Evolutionary conservation across 2,888 invertebrate species (phyloP), one percentile per base, ranked within the genome.

Genomic region (Drosophila putrida): DNA sequence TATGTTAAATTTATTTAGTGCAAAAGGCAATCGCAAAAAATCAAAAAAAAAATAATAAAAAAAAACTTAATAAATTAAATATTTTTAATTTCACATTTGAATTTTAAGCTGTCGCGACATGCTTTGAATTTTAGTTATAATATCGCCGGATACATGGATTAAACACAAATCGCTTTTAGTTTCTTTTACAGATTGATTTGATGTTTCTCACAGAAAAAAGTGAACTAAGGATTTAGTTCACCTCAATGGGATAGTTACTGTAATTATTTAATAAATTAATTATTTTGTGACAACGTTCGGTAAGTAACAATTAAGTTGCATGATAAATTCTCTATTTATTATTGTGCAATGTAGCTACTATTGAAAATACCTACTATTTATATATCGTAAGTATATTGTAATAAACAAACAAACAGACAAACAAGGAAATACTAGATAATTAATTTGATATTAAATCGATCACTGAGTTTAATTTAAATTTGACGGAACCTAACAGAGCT

Each of bases 1-100:
- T 81, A 84, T 84, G 74, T 51, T 71, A 84, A 82, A 75, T 79
- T 71, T 66, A 78, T 75, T 78, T 78, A 71, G 71, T 69, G 57
- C 46, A 47, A 28, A 50, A 47, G 20, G 27, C 36, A 44, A 41
- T 27, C 4, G 33, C 43, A 60, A 55, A 41, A 55, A 54, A 6
- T 28, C 43, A 60, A 55, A 41, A 63, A 46, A 65, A 38, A 35
- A 47, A 38, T 49, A 58, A 13, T 49, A 11, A 3, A 39, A 33
- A 55, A n/a, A 15, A n/a, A n/a, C 58, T 36, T 54, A 55, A 60
- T 60, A 77, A 70, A 62, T 70, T 54, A 49, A 50, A 60, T 38
- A 43, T 38, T 43, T 13, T 15, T n/a, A 11, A 36, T 38, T 38
- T 44, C 4, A 66, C 6, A 49, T 55, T 55, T 36, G 13, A 25